Base-by-base conservation (phyloP, 30 jellyfish, hydroid and myxozoan genomes). In the Sanderia malayensis region DNA sequence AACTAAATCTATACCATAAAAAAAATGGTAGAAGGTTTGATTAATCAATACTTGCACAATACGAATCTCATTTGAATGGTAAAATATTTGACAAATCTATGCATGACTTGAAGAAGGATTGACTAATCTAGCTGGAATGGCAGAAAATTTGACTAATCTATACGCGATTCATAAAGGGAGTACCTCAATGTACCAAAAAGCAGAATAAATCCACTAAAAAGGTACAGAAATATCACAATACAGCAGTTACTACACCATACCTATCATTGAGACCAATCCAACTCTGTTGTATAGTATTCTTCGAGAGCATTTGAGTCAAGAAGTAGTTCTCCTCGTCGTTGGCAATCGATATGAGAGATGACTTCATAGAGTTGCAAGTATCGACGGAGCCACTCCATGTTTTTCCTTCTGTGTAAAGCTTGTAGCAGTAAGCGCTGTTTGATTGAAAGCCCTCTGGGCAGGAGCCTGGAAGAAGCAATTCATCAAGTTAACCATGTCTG, bases 381-480 rank as follows among this genome's bases (percentile, higher is more conserved):
- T 76, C 86, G 10, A 80, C 95, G 4, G 98, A 88, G 30, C 84
- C 93, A 21, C 52, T 86, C 98, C 98, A 91, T n/a, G 96, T 66
- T 44, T 45, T 82, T 22, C 80, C 83, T 19, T 91, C 98, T 6
- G 98, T 65, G 80, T 32, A 91, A 31, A 91, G 69, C 52, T 91
- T 91, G 76, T 91, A 91, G 73, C 98, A 91, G 66, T 91, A 83
- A 46, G 83, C 93, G 17, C 80, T 68, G 76, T 65, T 85, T 1
- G 95, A 80, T 46, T 91, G 96, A 88, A 86, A 91, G 4, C 98
- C 98, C 26, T 88, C 86, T 33, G 98, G 98, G 61, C 98, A 91
- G 22, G 78, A 58, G 21, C 95, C 95, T 83, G 69, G 0, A 34
- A 66, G 2, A 24, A n/a, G n/a, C n/a, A n/a, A n/a, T n/a, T n/a